Conservation (phyloP, 2,888 invertebrate genomes). For the Agrochola macilenta region DNA sequence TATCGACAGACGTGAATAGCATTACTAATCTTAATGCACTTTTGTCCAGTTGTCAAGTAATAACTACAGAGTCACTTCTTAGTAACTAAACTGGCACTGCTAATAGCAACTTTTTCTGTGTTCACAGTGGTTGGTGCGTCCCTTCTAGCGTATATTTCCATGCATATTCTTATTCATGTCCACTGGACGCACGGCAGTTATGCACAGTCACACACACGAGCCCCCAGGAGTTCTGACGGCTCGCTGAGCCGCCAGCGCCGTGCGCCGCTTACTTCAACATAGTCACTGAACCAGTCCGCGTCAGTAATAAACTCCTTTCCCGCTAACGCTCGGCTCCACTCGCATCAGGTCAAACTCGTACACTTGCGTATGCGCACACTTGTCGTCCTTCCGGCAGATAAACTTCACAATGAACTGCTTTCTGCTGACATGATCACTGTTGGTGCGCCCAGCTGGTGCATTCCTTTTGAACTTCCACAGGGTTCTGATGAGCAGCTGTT, state of each 20-base stretch:
- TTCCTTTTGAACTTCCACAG: constrained; percentile 29
- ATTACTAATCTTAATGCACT: not conserved
- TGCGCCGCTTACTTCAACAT: not conserved
- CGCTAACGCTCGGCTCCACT: constrained; percentile 37
- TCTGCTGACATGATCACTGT: constrained; percentile 33
- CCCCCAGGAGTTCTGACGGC: not conserved
- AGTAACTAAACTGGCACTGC: constrained; percentile 4
- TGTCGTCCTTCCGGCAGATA: constrained; percentile 52
- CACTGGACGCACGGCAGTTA: not conserved
- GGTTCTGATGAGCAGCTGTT: not conserved
- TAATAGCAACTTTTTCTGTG: constrained; percentile 35
- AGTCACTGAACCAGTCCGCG: not conserved
- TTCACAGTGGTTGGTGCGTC: not conserved
- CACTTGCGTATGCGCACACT: constrained; percentile 56
- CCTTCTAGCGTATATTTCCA: not conserved
- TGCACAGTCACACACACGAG: not conserved
- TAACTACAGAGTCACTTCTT: not conserved
- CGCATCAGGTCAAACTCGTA: constrained; percentile 68
- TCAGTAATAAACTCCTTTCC: constrained; percentile 59
- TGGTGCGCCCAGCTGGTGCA: not conserved
- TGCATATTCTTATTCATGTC: not conserved
- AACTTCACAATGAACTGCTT: constrained; percentile 60
- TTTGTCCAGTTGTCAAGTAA: not conserved
- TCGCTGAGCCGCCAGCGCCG: not conserved
- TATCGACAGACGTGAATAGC: too few relatives aligned